Conservation (phyloP, 2,113 vertebrate species). For the Chloroceryle aenea region DNA sequence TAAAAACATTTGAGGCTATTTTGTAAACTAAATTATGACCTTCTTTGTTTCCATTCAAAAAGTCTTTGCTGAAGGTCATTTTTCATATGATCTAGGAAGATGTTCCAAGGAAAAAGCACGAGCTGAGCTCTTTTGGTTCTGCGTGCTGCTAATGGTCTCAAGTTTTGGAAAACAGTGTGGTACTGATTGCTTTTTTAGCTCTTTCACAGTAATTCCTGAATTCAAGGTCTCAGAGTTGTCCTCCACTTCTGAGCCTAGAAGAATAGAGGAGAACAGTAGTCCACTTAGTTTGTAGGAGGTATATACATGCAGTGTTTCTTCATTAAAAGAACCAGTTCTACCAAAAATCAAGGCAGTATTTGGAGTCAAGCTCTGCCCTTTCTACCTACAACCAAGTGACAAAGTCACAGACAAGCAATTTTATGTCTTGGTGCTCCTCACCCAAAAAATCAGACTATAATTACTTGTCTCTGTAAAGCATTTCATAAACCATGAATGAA, state of each 20-base stretch:
- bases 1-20: slow-evolving; percentile 1
- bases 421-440: not conserved
- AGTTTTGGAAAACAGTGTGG: not conserved
- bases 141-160: not conserved
- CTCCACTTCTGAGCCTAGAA: not conserved
- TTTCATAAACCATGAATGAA: slow-evolving; percentile 19
- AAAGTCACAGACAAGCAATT: not conserved
- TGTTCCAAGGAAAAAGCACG: not conserved
- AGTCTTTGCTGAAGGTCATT: not conserved
- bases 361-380: not conserved
- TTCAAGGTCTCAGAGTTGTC: not conserved
- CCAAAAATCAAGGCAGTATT: not conserved
- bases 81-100: not conserved
- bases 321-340: not conserved
- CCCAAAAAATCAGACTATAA: not conserved
- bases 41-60: not conserved
- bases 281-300: not conserved
- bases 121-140: not conserved
- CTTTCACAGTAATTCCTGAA: not conserved
- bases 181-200: not conserved
- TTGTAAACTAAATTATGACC: slow-evolving; percentile 4
- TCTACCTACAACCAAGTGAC: not conserved
- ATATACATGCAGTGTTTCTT: not conserved
- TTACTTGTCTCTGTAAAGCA: not conserved
- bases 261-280: not conserved